Percentiles rank a stretch among this genome's conserved stretches.
phyloP scores from a whole-genome alignment of 2,113 vertebrate species.

The Clarias macrocephalus region DNA sequence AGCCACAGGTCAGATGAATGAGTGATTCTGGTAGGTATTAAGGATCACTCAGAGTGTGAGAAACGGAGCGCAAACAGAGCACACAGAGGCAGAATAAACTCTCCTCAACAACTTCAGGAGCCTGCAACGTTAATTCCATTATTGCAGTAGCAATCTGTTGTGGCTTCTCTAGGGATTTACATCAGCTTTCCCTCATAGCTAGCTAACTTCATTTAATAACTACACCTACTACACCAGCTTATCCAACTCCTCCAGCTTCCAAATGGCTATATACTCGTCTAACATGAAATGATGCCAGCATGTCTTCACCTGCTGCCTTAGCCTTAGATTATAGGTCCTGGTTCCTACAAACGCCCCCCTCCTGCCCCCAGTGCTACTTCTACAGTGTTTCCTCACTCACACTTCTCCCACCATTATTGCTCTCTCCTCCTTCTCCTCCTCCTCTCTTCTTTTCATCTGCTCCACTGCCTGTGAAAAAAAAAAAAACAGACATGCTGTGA shows the following conservation, averaged over 20 bases:
- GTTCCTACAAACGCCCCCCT: neutral
- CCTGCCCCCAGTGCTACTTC: constrained; percentile 14
- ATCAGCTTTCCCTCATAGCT: constrained; percentile 3
- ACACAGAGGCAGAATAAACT: constrained; percentile 2
- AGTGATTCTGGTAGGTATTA: neutral
- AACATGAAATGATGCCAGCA: neutral
- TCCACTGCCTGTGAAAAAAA: constrained; percentile 25
- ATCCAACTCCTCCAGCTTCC: neutral
- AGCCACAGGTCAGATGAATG: neutral
- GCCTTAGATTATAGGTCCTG: constrained; percentile 14
- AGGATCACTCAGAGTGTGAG: neutral
- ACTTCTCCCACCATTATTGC: constrained; percentile 7
- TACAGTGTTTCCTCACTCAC: constrained; percentile 15
- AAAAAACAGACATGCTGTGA: constrained; percentile 37
- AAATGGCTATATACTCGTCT: neutral
- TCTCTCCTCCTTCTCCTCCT: constrained; percentile 25
- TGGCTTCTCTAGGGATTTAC: neutral
- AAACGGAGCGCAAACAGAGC: neutral
- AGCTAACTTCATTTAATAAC: constrained; percentile 14
- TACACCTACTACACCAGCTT: neutral
- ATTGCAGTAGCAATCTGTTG: neutral
- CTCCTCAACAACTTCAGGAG: neutral
- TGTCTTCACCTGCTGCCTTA: constrained; percentile 19
- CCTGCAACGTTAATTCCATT: constrained; percentile 16
- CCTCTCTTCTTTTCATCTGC: constrained; percentile 34